Evolutionary conservation across 2,797 vertebrate species (phyloP).

Genomic region (Pseudopleuronectes americanus): DNA sequence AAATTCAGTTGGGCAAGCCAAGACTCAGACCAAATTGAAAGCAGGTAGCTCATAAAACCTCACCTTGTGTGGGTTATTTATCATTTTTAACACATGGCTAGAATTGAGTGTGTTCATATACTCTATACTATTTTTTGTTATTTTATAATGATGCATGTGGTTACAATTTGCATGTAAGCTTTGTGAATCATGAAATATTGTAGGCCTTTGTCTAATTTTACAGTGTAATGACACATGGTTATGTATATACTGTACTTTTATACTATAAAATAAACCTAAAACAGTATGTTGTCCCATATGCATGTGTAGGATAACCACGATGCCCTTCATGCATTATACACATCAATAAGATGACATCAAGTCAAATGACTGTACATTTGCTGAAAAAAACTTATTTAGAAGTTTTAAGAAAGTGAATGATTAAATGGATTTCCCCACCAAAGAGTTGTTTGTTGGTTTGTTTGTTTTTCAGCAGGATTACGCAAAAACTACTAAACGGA

Average conservation of each 20-base stretch:
- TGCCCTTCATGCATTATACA: neutral
- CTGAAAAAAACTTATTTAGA: neutral
- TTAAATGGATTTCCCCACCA: too few species aligned
- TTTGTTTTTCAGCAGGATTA: too few species aligned
- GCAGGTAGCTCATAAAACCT: slow-evolving; percentile 21
- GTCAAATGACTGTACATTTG: neutral
- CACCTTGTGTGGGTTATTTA: slow-evolving; percentile 2
- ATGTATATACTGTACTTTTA: neutral
- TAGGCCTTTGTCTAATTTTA: slow-evolving; percentile 1
- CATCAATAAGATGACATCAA: neutral
- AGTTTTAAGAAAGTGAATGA: neutral
- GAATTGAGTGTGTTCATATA: neutral
- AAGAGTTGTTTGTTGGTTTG: too few species aligned
- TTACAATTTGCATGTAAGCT: neutral
- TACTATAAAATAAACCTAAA: neutral
- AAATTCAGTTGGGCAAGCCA: slow-evolving; percentile 20
- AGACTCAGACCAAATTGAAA: slow-evolving; percentile 34
- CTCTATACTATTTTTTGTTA: neutral
- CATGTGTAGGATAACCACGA: neutral
- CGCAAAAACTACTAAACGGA: too few species aligned
- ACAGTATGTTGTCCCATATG: neutral
- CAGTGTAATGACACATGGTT: neutral
- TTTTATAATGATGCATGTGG: slow-evolving; percentile 16
- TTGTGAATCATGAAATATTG: slow-evolving; percentile 1
- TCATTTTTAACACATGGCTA: slow-evolving; percentile 18